Conservation (phyloP, 2,113 vertebrate genomes). For the Ochotona curzoniae region DNA sequence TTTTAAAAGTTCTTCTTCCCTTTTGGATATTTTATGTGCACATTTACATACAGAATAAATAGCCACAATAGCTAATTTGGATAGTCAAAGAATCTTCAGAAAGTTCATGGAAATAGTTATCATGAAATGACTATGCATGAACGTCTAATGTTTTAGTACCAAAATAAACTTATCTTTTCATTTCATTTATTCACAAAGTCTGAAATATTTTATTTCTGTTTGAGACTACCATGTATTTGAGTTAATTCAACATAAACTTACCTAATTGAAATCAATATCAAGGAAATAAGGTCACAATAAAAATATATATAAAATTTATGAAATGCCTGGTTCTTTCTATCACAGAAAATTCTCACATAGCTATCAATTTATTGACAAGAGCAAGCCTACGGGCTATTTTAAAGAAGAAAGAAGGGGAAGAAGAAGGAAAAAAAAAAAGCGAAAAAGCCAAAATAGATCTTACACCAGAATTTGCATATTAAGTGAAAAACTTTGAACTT, state of each 20-base stretch:
- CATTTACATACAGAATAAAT: not conserved
- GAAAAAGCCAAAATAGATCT: not conserved
- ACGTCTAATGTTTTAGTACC: too few species aligned
- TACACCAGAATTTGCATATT: not conserved
- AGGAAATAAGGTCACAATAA: not conserved
- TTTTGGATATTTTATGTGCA: not conserved
- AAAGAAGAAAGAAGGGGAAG: not conserved
- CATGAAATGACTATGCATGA: too few species aligned
- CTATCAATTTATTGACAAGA: not conserved
- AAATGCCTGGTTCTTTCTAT: slow-evolving; percentile 17
- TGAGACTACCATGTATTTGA: not conserved
- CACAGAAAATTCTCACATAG: not conserved
- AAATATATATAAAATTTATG: slow-evolving; percentile 6
- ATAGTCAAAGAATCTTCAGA: too few species aligned
- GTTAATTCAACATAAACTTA: not conserved
- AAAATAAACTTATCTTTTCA: too few species aligned
- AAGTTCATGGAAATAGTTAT: too few species aligned
- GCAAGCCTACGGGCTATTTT: not conserved
- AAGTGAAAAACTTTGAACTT: not conserved
- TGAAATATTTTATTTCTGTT: not conserved
- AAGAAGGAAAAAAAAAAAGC: not conserved
- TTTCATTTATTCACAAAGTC: too few species aligned
- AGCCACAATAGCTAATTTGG: not conserved
- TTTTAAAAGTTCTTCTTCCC: not conserved
- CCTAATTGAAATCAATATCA: slow-evolving; percentile 49